Evolutionary conservation across 37 sponge, comb jelly and placozoan genomes (phyloP), one percentile per base, ranked within the genome.

Genomic region (Haliclona indistincta): DNA sequence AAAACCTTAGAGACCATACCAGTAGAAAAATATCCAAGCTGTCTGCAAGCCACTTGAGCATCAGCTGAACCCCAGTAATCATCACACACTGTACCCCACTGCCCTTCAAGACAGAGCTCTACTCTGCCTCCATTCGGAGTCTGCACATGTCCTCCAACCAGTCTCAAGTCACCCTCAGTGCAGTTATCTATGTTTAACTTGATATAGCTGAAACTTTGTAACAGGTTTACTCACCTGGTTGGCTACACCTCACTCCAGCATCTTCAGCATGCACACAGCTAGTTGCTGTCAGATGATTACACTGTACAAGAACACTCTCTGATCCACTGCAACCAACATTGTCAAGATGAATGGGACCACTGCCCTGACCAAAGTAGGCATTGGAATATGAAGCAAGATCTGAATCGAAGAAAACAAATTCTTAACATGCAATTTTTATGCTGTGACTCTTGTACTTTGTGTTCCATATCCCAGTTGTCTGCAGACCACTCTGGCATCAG

Each of bases 401-500:
- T 58, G 25, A n/a, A n/a, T n/a, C n/a, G 7, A 58, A n/a, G 22
- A 58, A 58, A 6, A 58, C 26, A 58, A n/a, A 58, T 6, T 58
- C 26, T 58, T 58, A 58, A 10, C 10, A 17, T n/a, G n/a, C n/a
- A n/a, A n/a, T n/a, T n/a, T n/a, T n/a, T n/a, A n/a, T n/a, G n/a
- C n/a, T n/a, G n/a, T n/a, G n/a, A n/a, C n/a, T n/a, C n/a, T 30
- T 71, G 34, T 44, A 80, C 81, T 38, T 30, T 7, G 15, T 26
- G 4, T 52, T 42, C 37, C 44, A 1, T 62, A 30, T 3, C 77
- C 77, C 0, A 83, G 42, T 43, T 69, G 56, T 4, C 33, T 47
- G 32, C 84, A 83, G 38, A 76, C 64, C 4, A 43, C 40, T 3
- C 36, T 26, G 28, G 77, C 76, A 22, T 7, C 37, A 37, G 33